Evolutionary conservation across 2,797 vertebrate species (phyloP).

Genomic region (Crypturellus tataupa): DNA sequence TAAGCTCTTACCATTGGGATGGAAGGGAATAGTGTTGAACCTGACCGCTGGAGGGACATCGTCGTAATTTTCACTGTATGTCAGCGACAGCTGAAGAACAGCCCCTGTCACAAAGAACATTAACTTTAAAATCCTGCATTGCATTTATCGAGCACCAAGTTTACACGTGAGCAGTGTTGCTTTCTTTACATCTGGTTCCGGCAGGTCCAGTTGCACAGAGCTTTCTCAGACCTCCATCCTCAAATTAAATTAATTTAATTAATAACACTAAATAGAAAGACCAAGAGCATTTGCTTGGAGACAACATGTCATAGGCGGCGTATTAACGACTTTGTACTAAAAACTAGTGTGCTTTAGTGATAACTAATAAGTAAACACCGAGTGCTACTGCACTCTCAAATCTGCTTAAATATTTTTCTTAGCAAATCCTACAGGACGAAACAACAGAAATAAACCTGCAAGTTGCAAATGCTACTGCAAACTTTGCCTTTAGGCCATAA

Average conservation of each 20-base stretch:
- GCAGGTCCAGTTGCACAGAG: neutral
- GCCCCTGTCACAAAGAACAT: constrained; percentile 58
- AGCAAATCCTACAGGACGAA: neutral
- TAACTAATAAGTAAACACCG: neutral
- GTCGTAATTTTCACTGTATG: constrained; percentile 69
- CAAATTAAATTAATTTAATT: too few relatives aligned
- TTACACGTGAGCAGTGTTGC: neutral
- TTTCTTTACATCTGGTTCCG: neutral
- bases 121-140: neutral
- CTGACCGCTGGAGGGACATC: constrained; percentile 59
- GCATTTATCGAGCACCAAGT: neutral
- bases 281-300: neutral
- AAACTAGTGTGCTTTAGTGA: neutral
- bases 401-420: neutral
- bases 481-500: neutral
- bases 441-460: neutral
- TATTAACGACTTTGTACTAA: neutral
- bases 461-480: neutral
- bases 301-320: too few relatives aligned
- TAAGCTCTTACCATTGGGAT: constrained; percentile 78
- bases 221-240: neutral
- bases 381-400: neutral
- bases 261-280: neutral
- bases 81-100: constrained; percentile 56
- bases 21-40: constrained; percentile 77